Evolutionary conservation across 2,888 invertebrate species (phyloP), one percentile per base, ranked within the genome.

Genomic region (Fragum fragum): DNA sequence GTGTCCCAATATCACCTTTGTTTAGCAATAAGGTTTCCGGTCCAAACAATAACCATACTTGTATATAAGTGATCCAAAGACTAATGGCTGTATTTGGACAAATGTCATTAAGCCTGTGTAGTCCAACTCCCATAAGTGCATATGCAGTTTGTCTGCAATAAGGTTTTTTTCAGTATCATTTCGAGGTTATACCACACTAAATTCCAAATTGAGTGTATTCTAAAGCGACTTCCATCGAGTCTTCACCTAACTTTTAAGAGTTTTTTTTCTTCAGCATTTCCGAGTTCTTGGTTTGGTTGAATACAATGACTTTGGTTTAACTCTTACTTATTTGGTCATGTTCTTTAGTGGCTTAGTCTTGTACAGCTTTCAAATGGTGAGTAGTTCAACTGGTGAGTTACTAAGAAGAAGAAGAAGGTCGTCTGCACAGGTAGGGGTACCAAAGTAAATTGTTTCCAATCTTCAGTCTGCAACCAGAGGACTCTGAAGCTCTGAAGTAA

Each of bases 61-160:
- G 3, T 1, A 29, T 32, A 32, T 63, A 63, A 1, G 14, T 28
- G 3, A 1, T 28, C 29, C 29, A 63, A 2, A 63, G n/a, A 16
- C 29, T 28, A 7, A 32, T 5, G 18, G 16, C 32, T 2, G 3
- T 16, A 32, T 26, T 11, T 26, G 28, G 61, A 14, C 29, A 28
- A 18, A 63, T 28, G 9, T 29, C 61, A 63, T 63, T 63, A 14
- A 26, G 28, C 1, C 61, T 29, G 28, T 63, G 28, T 1, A 63
- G 29, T 1, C 61, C 61, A 29, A 29, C 61, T 9, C 61, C 61
- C 32, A 63, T 28, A 3, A 63, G 29, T 63, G 61, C 26, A 29
- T 63, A 63, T 16, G 61, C 61, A 18, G 61, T 63, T 29, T 32
- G 26, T 16, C 61, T 63, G 16, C 59, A n/a, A n/a, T 26, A 5